Evolutionary conservation across 2,797 vertebrate genomes (phyloP).

Genomic region (Rallus crepitans): DNA sequence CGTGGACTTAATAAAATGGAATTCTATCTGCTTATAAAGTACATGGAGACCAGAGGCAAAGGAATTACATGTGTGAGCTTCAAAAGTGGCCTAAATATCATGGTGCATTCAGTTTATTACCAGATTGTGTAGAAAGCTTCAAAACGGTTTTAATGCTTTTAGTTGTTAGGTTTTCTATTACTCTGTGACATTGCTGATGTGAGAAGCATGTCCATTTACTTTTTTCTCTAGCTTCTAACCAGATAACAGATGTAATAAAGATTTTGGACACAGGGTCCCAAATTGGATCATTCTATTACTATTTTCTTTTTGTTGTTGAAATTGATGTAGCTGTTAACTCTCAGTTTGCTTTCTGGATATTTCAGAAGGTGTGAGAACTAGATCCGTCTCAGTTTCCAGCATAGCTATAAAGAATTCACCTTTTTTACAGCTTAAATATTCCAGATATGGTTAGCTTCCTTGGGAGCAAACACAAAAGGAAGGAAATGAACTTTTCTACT

Average conservation of each 20-base stretch:
- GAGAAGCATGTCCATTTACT: neutral
- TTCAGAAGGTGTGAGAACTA: neutral
- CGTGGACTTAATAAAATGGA: neutral
- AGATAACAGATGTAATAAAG: neutral
- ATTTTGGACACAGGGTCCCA: neutral
- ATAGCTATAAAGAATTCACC: neutral
- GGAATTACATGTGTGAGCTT: neutral
- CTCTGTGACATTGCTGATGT: neutral
- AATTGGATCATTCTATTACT: neutral
- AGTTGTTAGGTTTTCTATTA: neutral
- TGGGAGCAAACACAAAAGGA: neutral
- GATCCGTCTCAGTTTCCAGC: neutral
- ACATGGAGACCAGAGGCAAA: neutral
- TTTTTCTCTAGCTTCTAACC: neutral
- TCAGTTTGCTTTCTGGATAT: neutral
- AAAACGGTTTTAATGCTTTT: neutral
- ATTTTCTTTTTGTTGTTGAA: neutral
- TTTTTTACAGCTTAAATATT: neutral
- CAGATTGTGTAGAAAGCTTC: neutral
- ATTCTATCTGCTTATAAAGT: neutral
- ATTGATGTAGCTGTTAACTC: neutral
- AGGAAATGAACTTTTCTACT: neutral
- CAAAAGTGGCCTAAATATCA: neutral
- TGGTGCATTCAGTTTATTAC: neutral
- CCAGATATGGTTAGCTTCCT: neutral